Evolutionary conservation across 2,888 invertebrate species (phyloP).

Genomic region (Frankliniella fusca): DNA sequence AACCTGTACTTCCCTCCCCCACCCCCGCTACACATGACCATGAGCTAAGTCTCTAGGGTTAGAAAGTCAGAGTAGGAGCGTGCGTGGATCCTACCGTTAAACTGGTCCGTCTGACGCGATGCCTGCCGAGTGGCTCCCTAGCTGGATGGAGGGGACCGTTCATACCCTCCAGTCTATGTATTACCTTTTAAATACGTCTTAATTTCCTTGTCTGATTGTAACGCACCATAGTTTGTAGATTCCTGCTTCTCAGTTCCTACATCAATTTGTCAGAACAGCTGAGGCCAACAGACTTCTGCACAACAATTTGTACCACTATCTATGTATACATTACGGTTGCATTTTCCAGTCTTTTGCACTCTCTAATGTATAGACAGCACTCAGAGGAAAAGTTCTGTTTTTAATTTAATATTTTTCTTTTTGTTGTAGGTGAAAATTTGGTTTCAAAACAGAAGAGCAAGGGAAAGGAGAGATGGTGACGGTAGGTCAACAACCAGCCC

Average conservation of each 20-base stretch:
- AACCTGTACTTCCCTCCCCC: background rate
- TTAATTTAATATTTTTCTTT: conserved; percentile 27
- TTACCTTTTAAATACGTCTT: too few species aligned
- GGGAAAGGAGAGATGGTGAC: conserved; percentile 39
- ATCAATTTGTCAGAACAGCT: background rate
- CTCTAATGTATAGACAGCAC: background rate
- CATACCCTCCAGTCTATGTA: too few species aligned
- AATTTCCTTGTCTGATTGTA: background rate
- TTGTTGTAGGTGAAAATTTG: conserved; percentile 40
- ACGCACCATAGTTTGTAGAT: background rate
- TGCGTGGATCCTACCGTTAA: too few species aligned
- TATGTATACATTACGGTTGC: background rate
- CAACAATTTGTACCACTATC: background rate
- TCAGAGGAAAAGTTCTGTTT: background rate
- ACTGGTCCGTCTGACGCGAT: too few species aligned
- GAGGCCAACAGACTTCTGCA: background rate
- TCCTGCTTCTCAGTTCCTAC: background rate
- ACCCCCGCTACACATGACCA: background rate
- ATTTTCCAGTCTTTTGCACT: background rate
- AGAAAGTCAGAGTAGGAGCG: too few species aligned
- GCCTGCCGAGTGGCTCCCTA: too few species aligned
- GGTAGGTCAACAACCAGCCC: background rate
- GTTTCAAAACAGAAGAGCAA: conserved; percentile 42
- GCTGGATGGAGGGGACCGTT: too few species aligned
- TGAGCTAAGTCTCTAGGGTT: too few species aligned